Conservation (phyloP, 2,797 vertebrate genomes). For the Chiloscyllium punctatum region DNA sequence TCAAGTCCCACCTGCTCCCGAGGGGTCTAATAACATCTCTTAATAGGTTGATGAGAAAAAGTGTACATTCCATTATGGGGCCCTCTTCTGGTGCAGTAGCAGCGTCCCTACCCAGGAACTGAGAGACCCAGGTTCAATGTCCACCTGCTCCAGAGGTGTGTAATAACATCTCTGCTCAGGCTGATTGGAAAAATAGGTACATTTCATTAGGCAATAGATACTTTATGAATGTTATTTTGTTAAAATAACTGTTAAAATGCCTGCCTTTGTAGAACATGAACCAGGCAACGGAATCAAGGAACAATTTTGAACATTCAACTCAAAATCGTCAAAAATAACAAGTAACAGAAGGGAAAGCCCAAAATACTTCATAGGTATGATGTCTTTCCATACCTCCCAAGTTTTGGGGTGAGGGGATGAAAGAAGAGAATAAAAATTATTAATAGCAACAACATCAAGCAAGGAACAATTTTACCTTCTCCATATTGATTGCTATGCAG, state of each 20-base stretch:
- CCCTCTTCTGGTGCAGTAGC: too few relatives aligned
- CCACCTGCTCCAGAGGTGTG: too few relatives aligned
- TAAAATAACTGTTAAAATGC: neutral
- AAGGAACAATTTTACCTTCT: neutral
- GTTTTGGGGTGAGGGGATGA: too few relatives aligned
- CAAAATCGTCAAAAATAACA: too few relatives aligned
- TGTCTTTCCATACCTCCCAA: neutral
- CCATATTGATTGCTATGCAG: neutral
- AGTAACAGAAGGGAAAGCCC: neutral
- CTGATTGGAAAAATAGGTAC: too few relatives aligned
- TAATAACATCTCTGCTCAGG: too few relatives aligned
- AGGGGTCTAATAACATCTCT: too few relatives aligned
- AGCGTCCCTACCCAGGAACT: too few relatives aligned
- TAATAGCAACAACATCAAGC: neutral
- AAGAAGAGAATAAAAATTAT: neutral
- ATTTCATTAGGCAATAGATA: neutral
- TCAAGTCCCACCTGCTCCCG: too few relatives aligned
- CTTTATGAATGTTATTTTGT: neutral
- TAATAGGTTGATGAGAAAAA: too few relatives aligned
- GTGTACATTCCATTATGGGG: too few relatives aligned
- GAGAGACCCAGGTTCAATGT: too few relatives aligned
- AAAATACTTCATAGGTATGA: neutral
- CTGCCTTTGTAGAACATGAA: neutral
- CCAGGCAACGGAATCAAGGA: neutral
- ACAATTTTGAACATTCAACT: neutral